phyloP scores from a whole-genome alignment of 2,113 vertebrate species.

The Sinocyclocheilus grahami region DNA sequence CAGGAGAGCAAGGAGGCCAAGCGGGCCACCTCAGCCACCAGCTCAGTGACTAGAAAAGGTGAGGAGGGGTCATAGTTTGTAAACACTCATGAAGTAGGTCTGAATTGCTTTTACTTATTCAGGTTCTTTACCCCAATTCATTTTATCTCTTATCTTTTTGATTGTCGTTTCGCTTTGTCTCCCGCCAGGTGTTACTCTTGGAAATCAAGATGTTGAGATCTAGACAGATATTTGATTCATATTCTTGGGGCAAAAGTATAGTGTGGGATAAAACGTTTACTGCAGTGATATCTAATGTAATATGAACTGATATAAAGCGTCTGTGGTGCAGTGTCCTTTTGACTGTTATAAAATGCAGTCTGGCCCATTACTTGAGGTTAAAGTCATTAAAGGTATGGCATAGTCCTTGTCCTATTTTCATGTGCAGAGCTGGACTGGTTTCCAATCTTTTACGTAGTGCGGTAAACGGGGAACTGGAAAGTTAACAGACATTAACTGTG shows the following conservation, averaged over 20 bases:
- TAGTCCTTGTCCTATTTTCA: constrained; percentile 4
- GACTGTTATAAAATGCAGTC: neutral
- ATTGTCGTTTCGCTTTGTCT: neutral
- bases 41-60: constrained; percentile 77
- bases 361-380: neutral
- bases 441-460: neutral
- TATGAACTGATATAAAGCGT: neutral
- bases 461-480: neutral
- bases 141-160: neutral
- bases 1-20: constrained; percentile 95
- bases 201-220: neutral
- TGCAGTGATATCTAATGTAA: neutral
- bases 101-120: neutral
- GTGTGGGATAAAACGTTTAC: neutral
- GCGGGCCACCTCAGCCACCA: constrained; percentile 60
- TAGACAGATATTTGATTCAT: neutral
- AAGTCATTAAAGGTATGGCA: neutral
- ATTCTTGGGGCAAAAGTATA: neutral
- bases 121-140: neutral
- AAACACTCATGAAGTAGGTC: neutral
- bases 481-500: neutral
- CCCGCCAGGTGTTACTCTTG: neutral
- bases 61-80: constrained; percentile 15
- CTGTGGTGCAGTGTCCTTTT: constrained; percentile 31
- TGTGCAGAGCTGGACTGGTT: neutral